These are phyloP conservation scores for Archegozetes longisetosus DNA, from an alignment of 1,140 invertebrate species.

Conservation along the genomic window DNA sequence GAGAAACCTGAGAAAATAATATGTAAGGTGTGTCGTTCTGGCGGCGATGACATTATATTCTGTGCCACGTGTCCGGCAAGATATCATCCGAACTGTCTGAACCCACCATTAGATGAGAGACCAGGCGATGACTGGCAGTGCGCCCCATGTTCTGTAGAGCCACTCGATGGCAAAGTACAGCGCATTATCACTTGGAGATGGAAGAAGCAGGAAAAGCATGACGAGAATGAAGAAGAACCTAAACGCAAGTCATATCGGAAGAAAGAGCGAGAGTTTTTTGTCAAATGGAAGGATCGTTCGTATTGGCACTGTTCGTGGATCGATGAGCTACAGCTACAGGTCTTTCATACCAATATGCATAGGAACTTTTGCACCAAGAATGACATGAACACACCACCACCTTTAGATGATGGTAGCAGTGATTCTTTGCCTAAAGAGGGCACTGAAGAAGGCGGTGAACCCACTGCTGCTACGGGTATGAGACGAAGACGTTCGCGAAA, in stretches of 20 bases:
- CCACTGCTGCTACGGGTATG: constrained; percentile 13
- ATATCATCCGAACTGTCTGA: constrained; percentile 93
- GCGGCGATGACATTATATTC: constrained; percentile 89
- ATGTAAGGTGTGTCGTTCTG: constrained; percentile 95
- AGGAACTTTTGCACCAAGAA: constrained; percentile 87
- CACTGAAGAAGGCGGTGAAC: constrained; percentile 12
- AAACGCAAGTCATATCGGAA: constrained; percentile 24
- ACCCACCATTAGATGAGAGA: constrained; percentile 80
- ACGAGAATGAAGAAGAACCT: not conserved
- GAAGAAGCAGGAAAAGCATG: constrained; percentile 26
- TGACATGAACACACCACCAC: constrained; percentile 96
- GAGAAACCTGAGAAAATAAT: constrained; percentile 40
- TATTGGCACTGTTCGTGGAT: constrained; percentile 99
- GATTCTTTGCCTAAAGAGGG: constrained; percentile 5
- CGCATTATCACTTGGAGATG: constrained; percentile 93
- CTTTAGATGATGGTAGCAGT: constrained; percentile 51
- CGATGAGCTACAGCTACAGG: constrained; percentile 80
- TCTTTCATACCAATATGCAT: constrained; percentile 87
- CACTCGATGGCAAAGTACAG: constrained; percentile 64
- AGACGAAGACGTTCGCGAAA: constrained; percentile 14
- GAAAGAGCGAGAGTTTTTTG: constrained; percentile 78
- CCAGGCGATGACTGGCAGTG: constrained; percentile 97
- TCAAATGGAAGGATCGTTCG: constrained; percentile 91
- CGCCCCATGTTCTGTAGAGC: constrained; percentile 79
- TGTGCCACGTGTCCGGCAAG: constrained; percentile 95